A percentile compares a stretch with the other conserved stretches of the same genome.
These are phyloP conservation scores for Clinocottus analis DNA, from an alignment of 2,113 vertebrate genomes.

Conservation along the genomic window DNA sequence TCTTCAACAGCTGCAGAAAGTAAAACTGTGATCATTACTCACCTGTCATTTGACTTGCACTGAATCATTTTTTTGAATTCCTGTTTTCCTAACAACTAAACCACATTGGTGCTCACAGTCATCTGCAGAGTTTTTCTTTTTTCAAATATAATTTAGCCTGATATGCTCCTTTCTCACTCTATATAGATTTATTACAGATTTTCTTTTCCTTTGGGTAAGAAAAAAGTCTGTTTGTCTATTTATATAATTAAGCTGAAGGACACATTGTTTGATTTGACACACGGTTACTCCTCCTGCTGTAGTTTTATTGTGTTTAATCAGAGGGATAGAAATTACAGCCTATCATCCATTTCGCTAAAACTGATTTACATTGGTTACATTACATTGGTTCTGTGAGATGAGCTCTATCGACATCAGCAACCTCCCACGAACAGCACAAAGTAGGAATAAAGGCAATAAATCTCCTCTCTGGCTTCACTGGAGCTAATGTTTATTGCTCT, in stretches of 20 bases:
- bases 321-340: conserved; percentile 4
- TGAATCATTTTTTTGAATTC: background rate
- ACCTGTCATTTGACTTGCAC: background rate
- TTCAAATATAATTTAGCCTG: background rate
- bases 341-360: conserved; percentile 8
- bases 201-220: background rate
- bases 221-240: background rate
- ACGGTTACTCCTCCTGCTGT: background rate
- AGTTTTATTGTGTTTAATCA: conserved; percentile 20
- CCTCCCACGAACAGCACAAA: conserved; percentile 27
- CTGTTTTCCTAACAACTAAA: background rate
- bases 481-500: conserved; percentile 20
- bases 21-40: background rate
- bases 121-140: conserved; percentile 8
- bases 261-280: conserved; percentile 17
- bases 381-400: conserved; percentile 21
- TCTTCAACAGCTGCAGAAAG: conserved; percentile 21
- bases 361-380: conserved; percentile 29
- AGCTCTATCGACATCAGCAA: conserved; percentile 7
- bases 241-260: conserved; percentile 14
- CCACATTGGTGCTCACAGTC: background rate
- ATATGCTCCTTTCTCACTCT: conserved; percentile 17
- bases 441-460: conserved; percentile 26
- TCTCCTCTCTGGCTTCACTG: conserved; percentile 26
- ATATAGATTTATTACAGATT: background rate